Base-by-base conservation (phyloP, 2,797 vertebrate species). In the Hypotaenidia philippensis region DNA sequence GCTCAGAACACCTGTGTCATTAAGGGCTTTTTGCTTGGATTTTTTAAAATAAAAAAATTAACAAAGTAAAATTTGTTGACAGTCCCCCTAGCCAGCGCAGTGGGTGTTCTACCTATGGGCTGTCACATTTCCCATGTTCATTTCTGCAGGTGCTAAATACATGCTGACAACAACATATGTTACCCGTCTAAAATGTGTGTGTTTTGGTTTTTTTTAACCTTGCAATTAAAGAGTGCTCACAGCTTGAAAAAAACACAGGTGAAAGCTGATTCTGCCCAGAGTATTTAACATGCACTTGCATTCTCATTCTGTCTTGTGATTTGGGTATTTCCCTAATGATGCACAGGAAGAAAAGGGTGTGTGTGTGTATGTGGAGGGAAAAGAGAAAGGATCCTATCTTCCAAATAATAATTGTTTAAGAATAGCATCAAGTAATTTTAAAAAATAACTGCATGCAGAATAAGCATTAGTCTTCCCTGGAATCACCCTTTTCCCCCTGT, bases 111-210 rank as follows among this genome's bases (percentile, higher is more conserved):
- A 97, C 96, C 96, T 95, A 92, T 97, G 97, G 17, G 95, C 97
- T 98, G 98, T 97, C 98, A 98, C 97, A 96, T 96, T 95, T 95
- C 83, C 95, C 93, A 68, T 96, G 97, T 81, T 98, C 97, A 97
- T 97, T 98, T 97, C 98, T 98, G 98, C 98, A 98, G 98, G 98
- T 98, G 98, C 96, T 98, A 98, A 98, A 97, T 98, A 95, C 97
- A 96, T 91, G 97, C 98, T 98, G 98, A 98, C 98, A 98, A 97
- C 97, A 98, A 98, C 98, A 98, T 97, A 98, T 98, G 98, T 98
- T 98, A 98, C 97, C 96, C 97, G 93, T 97, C 97, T 97, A 96
- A 97, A 98, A 97, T 60, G 94, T 77, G 93, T 77, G 89, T 12
- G 72, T 19, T 74, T 77, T 52, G 26, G 27, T 85, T 94, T 93